Percentiles rank a stretch among this genome's conserved stretches.
These are phyloP conservation scores for Catamblyrhynchus diadema DNA, from an alignment of 2,797 vertebrate species.

Conservation along the genomic window DNA sequence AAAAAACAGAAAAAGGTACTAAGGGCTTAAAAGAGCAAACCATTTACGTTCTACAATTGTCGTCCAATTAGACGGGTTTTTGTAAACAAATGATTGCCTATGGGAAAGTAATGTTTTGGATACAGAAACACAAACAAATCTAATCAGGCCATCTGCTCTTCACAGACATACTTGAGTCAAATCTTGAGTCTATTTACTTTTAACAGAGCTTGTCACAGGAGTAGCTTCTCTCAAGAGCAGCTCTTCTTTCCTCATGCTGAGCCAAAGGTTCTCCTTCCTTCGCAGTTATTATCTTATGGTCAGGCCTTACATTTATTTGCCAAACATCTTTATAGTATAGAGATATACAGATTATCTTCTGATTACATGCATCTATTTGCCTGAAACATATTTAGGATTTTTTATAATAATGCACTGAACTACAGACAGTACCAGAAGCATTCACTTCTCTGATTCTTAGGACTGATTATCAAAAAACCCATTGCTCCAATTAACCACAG, in stretches of 20 bases:
- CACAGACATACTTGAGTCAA: not conserved
- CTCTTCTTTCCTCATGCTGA: not conserved
- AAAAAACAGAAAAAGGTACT: not conserved
- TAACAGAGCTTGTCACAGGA: not conserved
- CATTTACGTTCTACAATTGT: not conserved
- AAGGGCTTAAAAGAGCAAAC: not conserved
- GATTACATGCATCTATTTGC: not conserved
- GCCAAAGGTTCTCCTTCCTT: not conserved
- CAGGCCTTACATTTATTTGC: not conserved
- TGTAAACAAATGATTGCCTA: slow-evolving; percentile 7
- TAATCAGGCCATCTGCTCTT: slow-evolving; percentile 35
- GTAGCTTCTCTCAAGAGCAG: not conserved
- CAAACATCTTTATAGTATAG: not conserved
- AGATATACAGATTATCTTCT: not conserved
- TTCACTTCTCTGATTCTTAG: not conserved
- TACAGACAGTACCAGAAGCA: not conserved
- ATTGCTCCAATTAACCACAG: not conserved
- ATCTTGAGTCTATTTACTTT: slow-evolving; percentile 4
- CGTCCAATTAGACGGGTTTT: not conserved
- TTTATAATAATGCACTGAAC: not conserved
- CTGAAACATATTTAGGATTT: not conserved
- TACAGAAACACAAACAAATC: slow-evolving; percentile 31
- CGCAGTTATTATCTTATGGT: not conserved
- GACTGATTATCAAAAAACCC: not conserved
- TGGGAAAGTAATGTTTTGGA: slow-evolving; percentile 13